These are phyloP conservation scores for Dinocampus coccinellae DNA, from an alignment of 2,888 invertebrate species.

Conservation along the genomic window DNA sequence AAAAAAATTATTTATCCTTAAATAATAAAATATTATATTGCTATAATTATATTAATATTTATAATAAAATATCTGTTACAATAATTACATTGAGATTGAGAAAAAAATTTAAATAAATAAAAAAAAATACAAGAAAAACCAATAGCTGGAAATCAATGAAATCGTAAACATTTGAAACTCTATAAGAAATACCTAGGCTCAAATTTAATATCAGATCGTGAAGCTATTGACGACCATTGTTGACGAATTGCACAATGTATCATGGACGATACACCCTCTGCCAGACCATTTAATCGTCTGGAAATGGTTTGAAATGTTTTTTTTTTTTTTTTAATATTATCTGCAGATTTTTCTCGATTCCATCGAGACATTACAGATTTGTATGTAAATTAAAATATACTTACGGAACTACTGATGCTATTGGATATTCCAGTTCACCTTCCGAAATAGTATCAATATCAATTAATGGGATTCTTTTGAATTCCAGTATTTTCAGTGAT, in stretches of 20 bases:
- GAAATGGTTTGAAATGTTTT: slow-evolving; percentile 42
- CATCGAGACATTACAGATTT: too few relatives aligned
- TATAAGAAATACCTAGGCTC: slow-evolving; percentile 73
- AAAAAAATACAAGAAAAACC: background rate
- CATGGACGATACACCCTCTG: slow-evolving; percentile 78
- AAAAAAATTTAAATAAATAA: background rate
- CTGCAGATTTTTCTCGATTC: too few relatives aligned
- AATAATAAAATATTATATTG: too few relatives aligned
- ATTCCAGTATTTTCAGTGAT: slow-evolving; percentile 80
- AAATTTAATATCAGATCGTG: slow-evolving; percentile 69
- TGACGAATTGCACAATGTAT: slow-evolving; percentile 79
- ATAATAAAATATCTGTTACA: background rate
- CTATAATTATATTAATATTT: too few relatives aligned
- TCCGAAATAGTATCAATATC: slow-evolving; percentile 80
- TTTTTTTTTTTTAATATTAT: too few relatives aligned
- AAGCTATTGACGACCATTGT: slow-evolving; percentile 69
- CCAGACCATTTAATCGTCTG: slow-evolving; percentile 80
- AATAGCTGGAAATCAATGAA: background rate
- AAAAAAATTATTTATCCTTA: slow-evolving; percentile 37
- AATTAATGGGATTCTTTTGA: slow-evolving; percentile 77
- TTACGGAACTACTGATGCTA: slow-evolving; percentile 87
- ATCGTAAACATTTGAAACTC: background rate
- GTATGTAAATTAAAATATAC: slow-evolving; percentile 64
- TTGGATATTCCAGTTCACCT: slow-evolving; percentile 86
- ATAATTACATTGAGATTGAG: background rate